Percentiles rank a stretch among this genome's conserved stretches.
Evolutionary conservation across 2,888 invertebrate genomes (phyloP).

Genomic region (Syrphus vitripennis): DNA sequence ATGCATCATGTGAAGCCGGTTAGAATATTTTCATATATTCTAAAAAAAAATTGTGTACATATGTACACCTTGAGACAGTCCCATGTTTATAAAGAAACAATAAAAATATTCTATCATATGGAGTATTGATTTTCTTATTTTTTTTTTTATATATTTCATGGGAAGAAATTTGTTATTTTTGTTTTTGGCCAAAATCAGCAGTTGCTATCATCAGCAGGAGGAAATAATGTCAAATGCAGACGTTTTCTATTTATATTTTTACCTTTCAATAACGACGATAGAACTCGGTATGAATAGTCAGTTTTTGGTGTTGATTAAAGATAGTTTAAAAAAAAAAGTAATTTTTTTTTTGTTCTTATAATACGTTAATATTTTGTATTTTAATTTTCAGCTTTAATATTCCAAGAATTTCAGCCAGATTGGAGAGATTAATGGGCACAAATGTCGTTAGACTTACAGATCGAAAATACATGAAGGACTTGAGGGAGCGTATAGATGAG

Average conservation of each 20-base stretch:
- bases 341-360: not conserved
- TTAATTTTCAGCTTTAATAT: constrained; percentile 78
- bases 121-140: constrained; percentile 49
- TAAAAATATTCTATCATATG: constrained; percentile 27
- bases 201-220: not conserved
- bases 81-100: not conserved
- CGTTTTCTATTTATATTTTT: constrained; percentile 32
- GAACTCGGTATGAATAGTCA: constrained; percentile 29
- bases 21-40: constrained; percentile 14
- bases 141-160: no score
- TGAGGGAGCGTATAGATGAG: constrained; percentile 83
- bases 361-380: not conserved
- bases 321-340: constrained; percentile 10
- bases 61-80: not conserved
- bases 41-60: no score
- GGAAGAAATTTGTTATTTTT: not conserved
- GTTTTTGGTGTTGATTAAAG: constrained; percentile 17
- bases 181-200: not conserved
- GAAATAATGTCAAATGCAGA: constrained; percentile 18
- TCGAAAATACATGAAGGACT: constrained; percentile 84
- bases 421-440: constrained; percentile 81
- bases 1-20: not conserved
- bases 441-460: constrained; percentile 85
- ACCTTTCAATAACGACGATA: not conserved
- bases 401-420: constrained; percentile 79